A percentile compares a stretch with the other conserved stretches of the same genome.
These are phyloP conservation scores for Callopanchax toddi DNA, from an alignment of 2,113 vertebrate species.

Conservation along the genomic window DNA sequence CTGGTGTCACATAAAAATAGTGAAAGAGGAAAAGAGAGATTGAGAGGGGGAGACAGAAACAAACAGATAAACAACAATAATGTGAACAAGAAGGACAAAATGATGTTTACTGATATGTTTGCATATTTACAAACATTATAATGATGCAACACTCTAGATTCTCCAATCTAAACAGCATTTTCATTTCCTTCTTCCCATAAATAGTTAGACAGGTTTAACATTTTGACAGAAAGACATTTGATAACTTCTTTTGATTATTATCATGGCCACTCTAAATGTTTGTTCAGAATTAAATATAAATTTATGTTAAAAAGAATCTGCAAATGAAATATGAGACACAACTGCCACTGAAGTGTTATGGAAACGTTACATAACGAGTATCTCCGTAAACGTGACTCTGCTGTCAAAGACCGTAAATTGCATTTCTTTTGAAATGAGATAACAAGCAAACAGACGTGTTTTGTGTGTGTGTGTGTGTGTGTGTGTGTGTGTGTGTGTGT, in stretches of 20 bases:
- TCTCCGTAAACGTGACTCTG: slow-evolving; percentile 10
- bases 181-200: not conserved
- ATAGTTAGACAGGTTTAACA: not conserved
- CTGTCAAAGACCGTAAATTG: slow-evolving; percentile 4
- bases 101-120: too few species aligned
- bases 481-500: too few species aligned
- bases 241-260: not conserved
- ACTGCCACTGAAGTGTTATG: slow-evolving; percentile 2
- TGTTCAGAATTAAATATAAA: not conserved
- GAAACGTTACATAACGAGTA: slow-evolving; percentile 7
- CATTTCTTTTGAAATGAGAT: not conserved
- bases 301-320: not conserved
- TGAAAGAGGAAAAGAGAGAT: too few species aligned
- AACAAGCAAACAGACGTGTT: not conserved
- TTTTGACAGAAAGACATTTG: not conserved
- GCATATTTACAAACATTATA: not conserved
- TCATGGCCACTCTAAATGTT: not conserved
- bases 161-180: slow-evolving; percentile 5
- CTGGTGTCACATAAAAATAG: too few species aligned
- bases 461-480: too few species aligned
- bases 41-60: too few species aligned
- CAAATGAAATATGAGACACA: slow-evolving; percentile 12
- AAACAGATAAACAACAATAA: too few species aligned
- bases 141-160: not conserved
- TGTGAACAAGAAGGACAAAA: too few species aligned